These are phyloP conservation scores for Ladona fulva DNA, from an alignment of 1,140 invertebrate genomes.

Conservation along the genomic window DNA sequence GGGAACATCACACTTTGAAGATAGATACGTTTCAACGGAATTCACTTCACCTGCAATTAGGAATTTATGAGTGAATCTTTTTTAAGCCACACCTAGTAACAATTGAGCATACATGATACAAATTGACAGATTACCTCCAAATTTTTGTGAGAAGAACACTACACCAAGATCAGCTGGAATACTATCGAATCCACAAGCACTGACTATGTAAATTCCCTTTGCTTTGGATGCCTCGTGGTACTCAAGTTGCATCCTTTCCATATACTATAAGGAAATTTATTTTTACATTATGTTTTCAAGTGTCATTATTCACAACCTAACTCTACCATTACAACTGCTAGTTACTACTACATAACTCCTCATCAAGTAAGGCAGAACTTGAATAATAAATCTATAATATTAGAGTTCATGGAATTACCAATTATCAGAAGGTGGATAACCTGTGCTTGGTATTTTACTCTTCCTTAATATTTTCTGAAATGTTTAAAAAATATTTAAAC, in stretches of 20 bases:
- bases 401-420: too few species aligned
- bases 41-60: constrained; percentile 53
- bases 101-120: background rate
- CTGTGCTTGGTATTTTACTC: too few species aligned
- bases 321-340: too few species aligned
- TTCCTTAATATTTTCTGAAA: too few species aligned
- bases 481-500: too few species aligned
- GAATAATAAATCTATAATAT: too few species aligned
- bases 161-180: constrained; percentile 82
- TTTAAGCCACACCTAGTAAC: background rate
- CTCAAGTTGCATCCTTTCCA: constrained; percentile 74
- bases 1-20: constrained; percentile 22
- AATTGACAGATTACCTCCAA: constrained; percentile 44
- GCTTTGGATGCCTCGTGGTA: constrained; percentile 69
- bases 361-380: too few species aligned
- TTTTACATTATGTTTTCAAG: too few species aligned
- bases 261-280: constrained; percentile 48
- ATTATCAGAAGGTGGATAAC: too few species aligned
- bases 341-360: too few species aligned
- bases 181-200: constrained; percentile 83
- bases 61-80: constrained; percentile 14
- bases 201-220: constrained; percentile 70
- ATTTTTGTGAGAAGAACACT: constrained; percentile 61
- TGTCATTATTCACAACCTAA: too few species aligned
- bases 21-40: constrained; percentile 64